A percentile compares a stretch with the other conserved stretches of the same genome.
Evolutionary conservation across 2,888 invertebrate species (phyloP).

Genomic region (Myathropa florea): DNA sequence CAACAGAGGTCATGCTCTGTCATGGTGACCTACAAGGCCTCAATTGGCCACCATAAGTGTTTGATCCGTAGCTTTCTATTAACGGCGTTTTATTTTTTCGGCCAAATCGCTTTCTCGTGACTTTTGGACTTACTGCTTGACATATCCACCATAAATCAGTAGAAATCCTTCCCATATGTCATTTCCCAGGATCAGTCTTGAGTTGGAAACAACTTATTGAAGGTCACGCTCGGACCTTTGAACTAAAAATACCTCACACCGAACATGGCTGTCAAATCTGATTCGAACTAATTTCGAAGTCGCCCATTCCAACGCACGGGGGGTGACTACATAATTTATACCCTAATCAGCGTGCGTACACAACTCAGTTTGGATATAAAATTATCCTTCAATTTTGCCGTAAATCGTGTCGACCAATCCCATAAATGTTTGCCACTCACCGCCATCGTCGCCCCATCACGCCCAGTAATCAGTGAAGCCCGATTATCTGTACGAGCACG

Average conservation of each 20-base stretch:
- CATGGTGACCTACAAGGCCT: too few species aligned
- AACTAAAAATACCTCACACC: background rate
- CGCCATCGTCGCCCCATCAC: background rate
- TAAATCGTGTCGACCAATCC: background rate
- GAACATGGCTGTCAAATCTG: background rate
- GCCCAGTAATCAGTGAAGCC: conserved; percentile 28
- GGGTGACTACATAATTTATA: background rate
- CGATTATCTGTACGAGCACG: conserved; percentile 33
- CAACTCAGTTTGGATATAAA: background rate
- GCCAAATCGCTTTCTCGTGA: too few species aligned
- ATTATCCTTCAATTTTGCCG: background rate
- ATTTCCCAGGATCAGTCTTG: background rate
- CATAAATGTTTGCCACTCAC: background rate
- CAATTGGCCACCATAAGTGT: too few species aligned
- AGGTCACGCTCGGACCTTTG: background rate
- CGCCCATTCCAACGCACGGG: background rate
- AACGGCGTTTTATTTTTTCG: too few species aligned
- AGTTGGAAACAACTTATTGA: background rate
- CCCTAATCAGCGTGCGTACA: background rate
- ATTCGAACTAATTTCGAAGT: background rate
- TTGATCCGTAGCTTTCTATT: too few species aligned
- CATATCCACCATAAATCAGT: background rate
- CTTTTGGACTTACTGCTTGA: too few species aligned
- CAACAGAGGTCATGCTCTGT: too few species aligned
- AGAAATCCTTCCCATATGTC: background rate